Evolutionary conservation across 2,113 vertebrate genomes (phyloP).

Genomic region (Cyprinodon tularosa): DNA sequence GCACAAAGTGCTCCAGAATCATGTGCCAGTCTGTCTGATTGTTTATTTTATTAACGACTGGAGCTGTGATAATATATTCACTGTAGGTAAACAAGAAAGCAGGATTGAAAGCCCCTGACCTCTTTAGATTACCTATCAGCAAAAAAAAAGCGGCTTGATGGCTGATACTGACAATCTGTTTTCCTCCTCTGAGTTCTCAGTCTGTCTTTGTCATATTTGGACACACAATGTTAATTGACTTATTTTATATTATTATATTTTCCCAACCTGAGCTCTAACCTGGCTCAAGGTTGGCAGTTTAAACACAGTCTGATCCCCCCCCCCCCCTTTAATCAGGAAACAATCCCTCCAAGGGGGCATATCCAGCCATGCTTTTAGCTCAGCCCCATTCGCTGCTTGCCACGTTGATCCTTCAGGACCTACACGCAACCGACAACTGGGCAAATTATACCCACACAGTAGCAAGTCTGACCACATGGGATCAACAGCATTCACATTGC

Average conservation of each 20-base stretch:
- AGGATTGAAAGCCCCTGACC: neutral
- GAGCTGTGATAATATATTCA: neutral
- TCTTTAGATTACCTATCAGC: neutral
- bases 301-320: neutral
- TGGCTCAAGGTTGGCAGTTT: conserved; percentile 5
- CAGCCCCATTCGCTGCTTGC: neutral
- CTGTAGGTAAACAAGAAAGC: neutral
- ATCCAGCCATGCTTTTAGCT: conserved; percentile 5
- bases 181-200: neutral
- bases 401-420: conserved; percentile 1
- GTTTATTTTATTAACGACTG: neutral
- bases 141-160: neutral
- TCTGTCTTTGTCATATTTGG: conserved; percentile 28
- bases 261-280: conserved; percentile 1
- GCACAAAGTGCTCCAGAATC: neutral
- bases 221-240: conserved; percentile 19
- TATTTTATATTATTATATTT: conserved; percentile 1
- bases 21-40: neutral
- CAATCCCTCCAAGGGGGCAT: neutral
- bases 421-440: conserved; percentile 14
- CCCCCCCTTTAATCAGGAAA: neutral
- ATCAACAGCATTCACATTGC: conserved; percentile 41
- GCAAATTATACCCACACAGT: conserved; percentile 14
- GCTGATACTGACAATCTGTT: neutral
- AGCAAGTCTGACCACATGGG: conserved; percentile 23